Conservation (phyloP, 2,888 invertebrate species). For the Leptopterna dolabrata region DNA sequence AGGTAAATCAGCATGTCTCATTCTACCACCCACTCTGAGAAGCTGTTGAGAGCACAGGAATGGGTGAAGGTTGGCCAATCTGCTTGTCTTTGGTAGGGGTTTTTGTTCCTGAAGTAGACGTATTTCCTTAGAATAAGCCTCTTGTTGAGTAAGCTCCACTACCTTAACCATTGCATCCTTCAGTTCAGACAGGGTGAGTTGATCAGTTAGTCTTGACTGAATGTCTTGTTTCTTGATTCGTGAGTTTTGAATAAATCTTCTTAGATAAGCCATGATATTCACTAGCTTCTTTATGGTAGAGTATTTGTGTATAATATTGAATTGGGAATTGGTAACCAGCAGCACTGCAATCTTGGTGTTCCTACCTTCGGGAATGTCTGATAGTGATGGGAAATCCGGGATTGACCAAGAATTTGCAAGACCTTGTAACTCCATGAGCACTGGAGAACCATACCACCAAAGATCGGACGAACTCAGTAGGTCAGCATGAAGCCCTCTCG, state of each 20-base stretch:
- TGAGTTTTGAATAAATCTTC: neutral
- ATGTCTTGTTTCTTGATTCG: neutral
- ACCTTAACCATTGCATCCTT: too few relatives aligned
- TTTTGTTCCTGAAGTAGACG: neutral
- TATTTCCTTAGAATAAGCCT: neutral
- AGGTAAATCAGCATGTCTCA: neutral
- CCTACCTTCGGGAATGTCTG: neutral
- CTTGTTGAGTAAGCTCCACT: too few relatives aligned
- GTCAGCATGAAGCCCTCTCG: too few relatives aligned
- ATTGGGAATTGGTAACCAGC: neutral
- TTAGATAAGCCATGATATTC: neutral
- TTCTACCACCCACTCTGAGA: conserved; percentile 46
- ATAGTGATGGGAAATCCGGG: neutral
- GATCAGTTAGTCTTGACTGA: neutral
- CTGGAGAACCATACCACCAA: too few relatives aligned
- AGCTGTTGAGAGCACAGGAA: neutral
- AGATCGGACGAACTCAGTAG: too few relatives aligned
- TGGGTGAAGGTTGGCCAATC: neutral
- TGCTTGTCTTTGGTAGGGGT: neutral
- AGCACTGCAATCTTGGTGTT: neutral
- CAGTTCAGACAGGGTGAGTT: neutral
- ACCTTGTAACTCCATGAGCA: too few relatives aligned
- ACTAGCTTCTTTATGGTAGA: neutral
- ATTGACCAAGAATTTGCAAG: too few relatives aligned
- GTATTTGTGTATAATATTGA: too few relatives aligned